These are phyloP conservation scores for Leptodactylus fuscus DNA, from an alignment of 2,113 vertebrate species.

Conservation along the genomic window DNA sequence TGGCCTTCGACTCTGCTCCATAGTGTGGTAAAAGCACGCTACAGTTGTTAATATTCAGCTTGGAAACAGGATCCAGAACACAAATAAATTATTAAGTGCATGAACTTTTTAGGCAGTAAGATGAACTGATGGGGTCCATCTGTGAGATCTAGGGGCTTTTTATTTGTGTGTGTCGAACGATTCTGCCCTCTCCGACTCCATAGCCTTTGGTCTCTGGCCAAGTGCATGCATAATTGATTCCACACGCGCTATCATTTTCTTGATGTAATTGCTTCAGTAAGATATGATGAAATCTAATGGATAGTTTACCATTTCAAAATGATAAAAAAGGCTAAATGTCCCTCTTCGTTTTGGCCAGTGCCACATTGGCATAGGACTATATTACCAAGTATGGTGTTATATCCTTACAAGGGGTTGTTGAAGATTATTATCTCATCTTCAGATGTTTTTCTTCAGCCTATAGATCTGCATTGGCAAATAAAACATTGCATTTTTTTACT, in stretches of 20 bases:
- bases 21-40: conserved; percentile 88
- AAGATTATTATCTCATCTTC: not conserved
- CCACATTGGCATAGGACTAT: conserved; percentile 33
- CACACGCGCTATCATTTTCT: conserved; percentile 96
- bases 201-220: conserved; percentile 94
- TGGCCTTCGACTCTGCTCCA: conserved; percentile 83
- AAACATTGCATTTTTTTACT: not conserved
- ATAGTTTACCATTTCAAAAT: conserved; percentile 92
- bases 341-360: conserved; percentile 43
- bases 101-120: conserved; percentile 99
- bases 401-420: not conserved
- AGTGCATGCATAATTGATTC: conserved; percentile 99
- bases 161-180: conserved; percentile 81
- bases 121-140: conserved; percentile 99
- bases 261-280: conserved; percentile 99
- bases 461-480: conserved; percentile 1
- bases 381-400: conserved; percentile 58
- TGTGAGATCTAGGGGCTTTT: conserved; percentile 90
- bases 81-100: conserved; percentile 99
- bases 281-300: conserved; percentile 99
- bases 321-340: conserved; percentile 78
- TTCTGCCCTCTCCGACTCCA: conserved; percentile 91
- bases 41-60: conserved; percentile 99
- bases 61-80: conserved; percentile 99
- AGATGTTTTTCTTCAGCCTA: not conserved